These are phyloP conservation scores for Catharus ustulatus DNA, from an alignment of 2,797 vertebrate genomes.

Conservation along the genomic window DNA sequence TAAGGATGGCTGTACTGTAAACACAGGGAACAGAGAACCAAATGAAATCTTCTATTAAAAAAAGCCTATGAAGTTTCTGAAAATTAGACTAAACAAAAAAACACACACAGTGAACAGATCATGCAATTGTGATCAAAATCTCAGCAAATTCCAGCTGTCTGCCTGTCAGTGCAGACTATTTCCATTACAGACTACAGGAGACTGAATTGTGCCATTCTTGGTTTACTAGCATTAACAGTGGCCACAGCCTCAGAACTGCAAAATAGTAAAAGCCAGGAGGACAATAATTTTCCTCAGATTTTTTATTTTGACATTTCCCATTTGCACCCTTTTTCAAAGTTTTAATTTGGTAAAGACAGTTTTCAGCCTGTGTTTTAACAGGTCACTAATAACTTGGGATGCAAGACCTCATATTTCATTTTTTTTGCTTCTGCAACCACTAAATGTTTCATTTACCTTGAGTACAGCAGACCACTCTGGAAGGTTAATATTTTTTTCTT, in stretches of 20 bases:
- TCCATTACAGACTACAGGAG: slow-evolving; percentile 63
- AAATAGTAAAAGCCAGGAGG: slow-evolving; percentile 73
- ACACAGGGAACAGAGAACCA: slow-evolving; percentile 64
- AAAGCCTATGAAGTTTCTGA: slow-evolving; percentile 43
- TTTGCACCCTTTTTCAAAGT: slow-evolving; percentile 75
- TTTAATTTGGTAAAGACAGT: slow-evolving; percentile 80
- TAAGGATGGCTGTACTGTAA: slow-evolving; percentile 59
- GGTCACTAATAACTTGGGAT: slow-evolving; percentile 80
- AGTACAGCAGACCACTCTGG: slow-evolving; percentile 45
- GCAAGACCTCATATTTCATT: slow-evolving; percentile 77
- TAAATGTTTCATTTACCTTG: slow-evolving; percentile 81
- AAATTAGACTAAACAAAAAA: slow-evolving; percentile 58
- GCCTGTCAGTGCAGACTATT: slow-evolving; percentile 48
- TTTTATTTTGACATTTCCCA: slow-evolving; percentile 80
- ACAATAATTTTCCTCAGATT: slow-evolving; percentile 74
- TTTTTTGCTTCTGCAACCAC: slow-evolving; percentile 70
- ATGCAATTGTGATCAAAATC: slow-evolving; percentile 48
- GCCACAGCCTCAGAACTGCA: slow-evolving; percentile 69
- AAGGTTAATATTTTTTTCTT: neutral
- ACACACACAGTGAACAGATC: neutral
- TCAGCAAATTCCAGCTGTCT: slow-evolving; percentile 41
- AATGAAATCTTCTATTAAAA: slow-evolving; percentile 53
- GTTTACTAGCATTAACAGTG: slow-evolving; percentile 56
- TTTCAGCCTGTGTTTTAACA: slow-evolving; percentile 77
- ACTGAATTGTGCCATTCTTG: slow-evolving; percentile 61